Evolutionary conservation across 2,888 invertebrate species (phyloP), one percentile per base, ranked within the genome.

Genomic region (Heliconius aoede): DNA sequence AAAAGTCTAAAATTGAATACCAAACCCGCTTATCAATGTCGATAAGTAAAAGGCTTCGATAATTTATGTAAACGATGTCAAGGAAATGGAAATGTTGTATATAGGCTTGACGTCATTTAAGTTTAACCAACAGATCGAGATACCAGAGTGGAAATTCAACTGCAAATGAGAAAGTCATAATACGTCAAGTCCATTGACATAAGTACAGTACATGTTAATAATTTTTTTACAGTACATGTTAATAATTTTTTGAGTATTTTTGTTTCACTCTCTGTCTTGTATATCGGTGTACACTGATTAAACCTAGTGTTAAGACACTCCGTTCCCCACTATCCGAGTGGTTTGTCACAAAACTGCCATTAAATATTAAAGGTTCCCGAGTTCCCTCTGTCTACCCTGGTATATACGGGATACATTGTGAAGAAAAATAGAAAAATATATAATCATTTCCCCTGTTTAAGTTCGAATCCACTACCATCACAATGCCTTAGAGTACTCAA

Each of bases 101-200:
- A n/a, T n/a, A 21, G 64, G 11, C 64, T 64, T 64, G 9, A 64
- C 64, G 24, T 36, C 13, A 36, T 36, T 64, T 32, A 64, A 64
- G 36, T 64, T 64, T 64, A 64, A 64, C 36, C 64, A 64, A 64
- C 32, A 4, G 64, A 64, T 64, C 36, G 64, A n/a, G 32, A 36
- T 64, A n/a, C n/a, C n/a, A 24, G 36, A 36, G 32, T n/a, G n/a
- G 11, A 36, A 64, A 64, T n/a, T 64, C n/a, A n/a, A 36, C n/a
- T 64, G 64, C n/a, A 64, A n/a, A 36, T n/a, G 36, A n/a, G 32
- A 64, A 32, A 32, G 8, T 62, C 28, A 62, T 62, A 62, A 26
- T 60, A 60, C 15, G 4, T 15, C 26, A 60, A 28, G 60, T 15
- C 18, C n/a, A n/a, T 1, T 1, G 11, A n/a, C 8, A 11, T 9